These are phyloP conservation scores for Paratilapia polleni DNA, from an alignment of 2,113 vertebrate species.

Conservation along the genomic window DNA sequence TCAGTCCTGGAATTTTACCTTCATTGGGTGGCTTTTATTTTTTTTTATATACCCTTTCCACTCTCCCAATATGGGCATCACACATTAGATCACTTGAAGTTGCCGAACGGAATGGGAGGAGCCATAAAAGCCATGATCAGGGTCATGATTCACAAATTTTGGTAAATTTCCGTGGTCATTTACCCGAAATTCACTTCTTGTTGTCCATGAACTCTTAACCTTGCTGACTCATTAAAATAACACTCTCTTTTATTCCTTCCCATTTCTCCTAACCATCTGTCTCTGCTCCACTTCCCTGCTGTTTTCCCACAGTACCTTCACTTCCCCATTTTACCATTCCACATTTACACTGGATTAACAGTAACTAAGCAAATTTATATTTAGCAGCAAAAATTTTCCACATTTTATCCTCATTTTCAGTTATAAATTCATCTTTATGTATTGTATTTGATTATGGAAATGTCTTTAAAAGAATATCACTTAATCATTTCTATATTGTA, in stretches of 20 bases:
- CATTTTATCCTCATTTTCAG: not conserved
- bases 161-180: not conserved
- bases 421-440: not conserved
- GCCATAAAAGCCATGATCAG: not conserved
- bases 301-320: not conserved
- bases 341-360: not conserved
- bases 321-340: not conserved
- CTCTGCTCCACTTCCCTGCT: not conserved
- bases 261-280: no score
- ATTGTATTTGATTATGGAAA: not conserved
- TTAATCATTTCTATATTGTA: not conserved
- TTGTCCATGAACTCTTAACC: not conserved
- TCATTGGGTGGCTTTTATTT: not conserved
- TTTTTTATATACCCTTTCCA: not conserved
- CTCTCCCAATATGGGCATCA: not conserved
- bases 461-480: not conserved
- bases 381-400: not conserved
- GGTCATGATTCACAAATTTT: not conserved
- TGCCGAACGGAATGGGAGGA: no score
- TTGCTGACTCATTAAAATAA: not conserved
- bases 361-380: conserved; percentile 3
- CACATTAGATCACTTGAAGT: not conserved
- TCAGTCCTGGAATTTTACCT: no score
- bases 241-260: not conserved
- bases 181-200: not conserved